These are phyloP conservation scores for Isoperla grammatica DNA, from an alignment of 2,888 invertebrate genomes.

Conservation along the genomic window DNA sequence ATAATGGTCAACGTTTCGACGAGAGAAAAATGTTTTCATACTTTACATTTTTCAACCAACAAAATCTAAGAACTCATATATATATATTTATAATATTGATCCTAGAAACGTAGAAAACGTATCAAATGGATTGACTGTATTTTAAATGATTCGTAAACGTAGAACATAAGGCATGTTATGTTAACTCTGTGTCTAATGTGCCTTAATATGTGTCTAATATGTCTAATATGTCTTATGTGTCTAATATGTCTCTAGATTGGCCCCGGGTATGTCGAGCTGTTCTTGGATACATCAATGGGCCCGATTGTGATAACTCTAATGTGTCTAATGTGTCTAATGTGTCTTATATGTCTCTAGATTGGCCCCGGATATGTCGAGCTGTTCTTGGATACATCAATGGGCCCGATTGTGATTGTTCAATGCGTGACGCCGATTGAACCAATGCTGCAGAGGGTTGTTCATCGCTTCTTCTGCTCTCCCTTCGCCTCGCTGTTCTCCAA, in stretches of 20 bases:
- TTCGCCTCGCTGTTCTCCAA: conserved; percentile 58
- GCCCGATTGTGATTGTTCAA: conserved; percentile 61
- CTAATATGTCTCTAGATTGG: conserved; percentile 53
- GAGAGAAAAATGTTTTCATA: too few relatives aligned
- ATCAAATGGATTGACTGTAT: too few relatives aligned
- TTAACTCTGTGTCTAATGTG: too few relatives aligned
- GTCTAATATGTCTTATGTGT: too few relatives aligned
- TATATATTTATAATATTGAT: too few relatives aligned
- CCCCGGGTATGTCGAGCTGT: conserved; percentile 63
- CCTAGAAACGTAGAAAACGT: too few relatives aligned
- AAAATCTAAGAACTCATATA: too few relatives aligned
- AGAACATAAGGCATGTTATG: too few relatives aligned
- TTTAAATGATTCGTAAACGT: too few relatives aligned
- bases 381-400: conserved; percentile 53
- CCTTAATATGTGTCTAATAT: too few relatives aligned
- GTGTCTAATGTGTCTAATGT: neutral
- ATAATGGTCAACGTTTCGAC: too few relatives aligned
- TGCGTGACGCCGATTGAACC: conserved; percentile 75
- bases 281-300: conserved; percentile 41
- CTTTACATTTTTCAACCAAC: too few relatives aligned
- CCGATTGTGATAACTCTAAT: conserved; percentile 33
- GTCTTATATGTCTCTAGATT: conserved; percentile 43
- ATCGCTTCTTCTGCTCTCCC: conserved; percentile 64
- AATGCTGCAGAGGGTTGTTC: conserved; percentile 66
- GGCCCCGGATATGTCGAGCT: conserved; percentile 77